A percentile compares a stretch with the other conserved stretches of the same genome.
Evolutionary conservation across 37 sponge, comb jelly and placozoan species (phyloP).

Genomic region (Spongia lamella): DNA sequence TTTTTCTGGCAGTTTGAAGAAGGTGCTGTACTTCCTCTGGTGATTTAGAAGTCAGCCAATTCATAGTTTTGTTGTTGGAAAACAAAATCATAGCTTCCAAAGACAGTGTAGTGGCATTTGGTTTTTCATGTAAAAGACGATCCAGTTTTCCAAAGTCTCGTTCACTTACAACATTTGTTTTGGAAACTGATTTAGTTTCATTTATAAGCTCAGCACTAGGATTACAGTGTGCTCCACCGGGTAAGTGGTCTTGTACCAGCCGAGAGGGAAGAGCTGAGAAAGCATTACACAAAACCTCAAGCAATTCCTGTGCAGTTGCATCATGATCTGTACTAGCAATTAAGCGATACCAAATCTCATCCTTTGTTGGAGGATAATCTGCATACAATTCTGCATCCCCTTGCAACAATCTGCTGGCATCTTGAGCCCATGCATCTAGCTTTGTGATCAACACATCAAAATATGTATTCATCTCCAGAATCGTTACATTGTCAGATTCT

Average conservation of each 20-base stretch:
- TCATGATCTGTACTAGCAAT: slow-evolving; percentile 6
- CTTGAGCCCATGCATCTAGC: slow-evolving; percentile 24
- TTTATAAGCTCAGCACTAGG: background rate
- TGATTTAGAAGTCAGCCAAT: slow-evolving; percentile 31
- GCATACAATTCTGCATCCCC: slow-evolving; percentile 20
- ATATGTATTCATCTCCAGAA: slow-evolving; percentile 26
- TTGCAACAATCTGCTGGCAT: slow-evolving; percentile 8
- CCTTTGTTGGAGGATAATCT: slow-evolving; percentile 5
- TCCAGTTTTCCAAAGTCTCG: slow-evolving; percentile 34
- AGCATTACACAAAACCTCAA: slow-evolving; percentile 1
- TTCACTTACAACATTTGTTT: slow-evolving; percentile 28
- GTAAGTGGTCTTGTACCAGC: slow-evolving; percentile 20
- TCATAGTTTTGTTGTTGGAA: slow-evolving; percentile 39
- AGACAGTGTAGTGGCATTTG: slow-evolving; percentile 28
- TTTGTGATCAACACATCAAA: slow-evolving; percentile 3
- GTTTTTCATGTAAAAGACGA: slow-evolving; percentile 34
- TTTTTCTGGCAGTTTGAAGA: slow-evolving; percentile 7
- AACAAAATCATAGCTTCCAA: slow-evolving; percentile 40
- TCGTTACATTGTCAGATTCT: slow-evolving; percentile 22
- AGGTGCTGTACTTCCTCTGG: slow-evolving; percentile 1
- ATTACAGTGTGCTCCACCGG: slow-evolving; percentile 3
- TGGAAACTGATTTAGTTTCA: slow-evolving; percentile 39
- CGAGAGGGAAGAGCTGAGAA: background rate
- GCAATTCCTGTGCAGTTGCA: slow-evolving; percentile 6
- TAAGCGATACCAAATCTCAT: slow-evolving; percentile 7